These are phyloP conservation scores for Ursus arctos DNA, from an alignment of 2,113 vertebrate species.

Conservation along the genomic window DNA sequence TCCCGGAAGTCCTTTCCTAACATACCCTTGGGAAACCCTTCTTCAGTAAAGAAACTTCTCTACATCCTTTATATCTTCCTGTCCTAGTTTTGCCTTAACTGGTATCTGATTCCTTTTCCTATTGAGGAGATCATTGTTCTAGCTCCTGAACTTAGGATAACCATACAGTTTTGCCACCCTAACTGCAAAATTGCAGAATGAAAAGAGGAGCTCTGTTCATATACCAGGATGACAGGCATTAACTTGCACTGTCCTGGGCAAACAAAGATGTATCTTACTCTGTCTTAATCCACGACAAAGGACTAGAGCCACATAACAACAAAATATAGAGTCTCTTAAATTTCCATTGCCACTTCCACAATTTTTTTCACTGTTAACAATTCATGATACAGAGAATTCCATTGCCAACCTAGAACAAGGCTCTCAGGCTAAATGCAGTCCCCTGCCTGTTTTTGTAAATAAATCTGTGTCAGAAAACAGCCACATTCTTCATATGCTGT, in stretches of 20 bases:
- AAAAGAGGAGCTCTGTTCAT: not conserved
- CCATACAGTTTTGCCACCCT: not conserved
- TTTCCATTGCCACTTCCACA: not conserved
- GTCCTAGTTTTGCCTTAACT: not conserved
- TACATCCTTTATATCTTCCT: not conserved
- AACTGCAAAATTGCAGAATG: not conserved
- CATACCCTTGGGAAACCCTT: not conserved
- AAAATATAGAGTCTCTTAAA: not conserved
- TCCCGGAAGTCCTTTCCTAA: not conserved
- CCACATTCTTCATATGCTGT: not conserved
- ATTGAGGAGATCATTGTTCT: not conserved
- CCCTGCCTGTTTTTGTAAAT: not conserved
- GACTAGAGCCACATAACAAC: not conserved
- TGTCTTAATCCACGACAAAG: not conserved
- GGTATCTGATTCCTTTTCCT: not conserved
- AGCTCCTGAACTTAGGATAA: not conserved
- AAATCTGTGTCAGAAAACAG: not conserved
- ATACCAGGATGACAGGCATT: not conserved
- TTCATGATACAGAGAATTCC: not conserved
- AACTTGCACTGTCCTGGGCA: not conserved
- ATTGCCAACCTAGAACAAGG: not conserved
- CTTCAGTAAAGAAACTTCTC: not conserved
- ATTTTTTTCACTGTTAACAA: not conserved
- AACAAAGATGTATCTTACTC: not conserved
- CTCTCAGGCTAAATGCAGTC: not conserved